A percentile compares a stretch with the other conserved stretches of the same genome.
Evolutionary conservation across 2,113 vertebrate species (phyloP).

Genomic region (Eptesicus fuscus): DNA sequence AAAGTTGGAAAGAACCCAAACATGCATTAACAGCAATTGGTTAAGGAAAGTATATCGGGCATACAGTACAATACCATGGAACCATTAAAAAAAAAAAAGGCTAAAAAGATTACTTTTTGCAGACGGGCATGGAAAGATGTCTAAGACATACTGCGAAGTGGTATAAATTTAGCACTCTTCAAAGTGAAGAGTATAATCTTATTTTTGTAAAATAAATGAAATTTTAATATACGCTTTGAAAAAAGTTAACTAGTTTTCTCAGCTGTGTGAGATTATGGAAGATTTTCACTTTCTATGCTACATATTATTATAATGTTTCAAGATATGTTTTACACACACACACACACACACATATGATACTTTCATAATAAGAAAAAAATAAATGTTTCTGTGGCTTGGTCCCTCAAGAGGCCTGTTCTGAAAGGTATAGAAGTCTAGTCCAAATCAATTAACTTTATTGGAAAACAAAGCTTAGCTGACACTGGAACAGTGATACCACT

Average conservation of each 20-base stretch:
- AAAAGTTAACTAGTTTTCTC: slow-evolving; percentile 42
- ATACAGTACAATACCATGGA: neutral
- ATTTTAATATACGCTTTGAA: slow-evolving; percentile 33
- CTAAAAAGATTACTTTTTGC: neutral
- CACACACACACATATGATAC: neutral
- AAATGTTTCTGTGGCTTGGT: neutral
- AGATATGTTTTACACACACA: neutral
- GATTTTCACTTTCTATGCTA: slow-evolving; percentile 30
- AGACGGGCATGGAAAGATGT: neutral
- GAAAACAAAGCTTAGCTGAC: slow-evolving; percentile 7
- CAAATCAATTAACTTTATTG: slow-evolving; percentile 5
- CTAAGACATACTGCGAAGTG: neutral
- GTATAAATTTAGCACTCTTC: neutral
- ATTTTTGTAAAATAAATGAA: slow-evolving; percentile 36
- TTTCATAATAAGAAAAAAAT: slow-evolving; percentile 33
- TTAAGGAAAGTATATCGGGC: neutral
- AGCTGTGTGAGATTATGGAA: neutral
- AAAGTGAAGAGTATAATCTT: slow-evolving; percentile 3
- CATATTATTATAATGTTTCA: slow-evolving; percentile 20
- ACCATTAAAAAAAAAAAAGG: neutral
- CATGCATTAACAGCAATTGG: neutral
- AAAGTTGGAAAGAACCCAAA: slow-evolving; percentile 33
- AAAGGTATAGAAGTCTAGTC: neutral
- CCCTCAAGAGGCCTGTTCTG: neutral
- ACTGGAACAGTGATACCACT: neutral